These are phyloP conservation scores for Drosophila suzukii DNA, from an alignment of 1,140 invertebrate genomes.

Conservation along the genomic window DNA sequence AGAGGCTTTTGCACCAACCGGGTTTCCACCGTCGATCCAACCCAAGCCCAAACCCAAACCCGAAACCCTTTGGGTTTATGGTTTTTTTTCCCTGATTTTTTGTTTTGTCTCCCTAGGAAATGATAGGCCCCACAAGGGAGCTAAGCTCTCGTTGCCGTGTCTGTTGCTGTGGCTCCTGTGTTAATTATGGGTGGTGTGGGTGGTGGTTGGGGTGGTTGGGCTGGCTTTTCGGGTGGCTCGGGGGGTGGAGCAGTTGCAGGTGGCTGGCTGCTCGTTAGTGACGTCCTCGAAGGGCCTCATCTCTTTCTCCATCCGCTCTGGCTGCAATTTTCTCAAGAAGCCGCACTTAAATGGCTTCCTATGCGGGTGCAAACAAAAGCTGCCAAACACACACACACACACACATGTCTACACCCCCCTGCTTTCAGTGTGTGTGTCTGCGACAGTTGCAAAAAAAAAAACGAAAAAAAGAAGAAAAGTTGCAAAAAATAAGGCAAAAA, in stretches of 20 bases:
- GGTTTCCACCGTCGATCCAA: slow-evolving; percentile 46
- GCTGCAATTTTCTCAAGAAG: slow-evolving; percentile 83
- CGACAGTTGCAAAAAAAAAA: slow-evolving; percentile 63
- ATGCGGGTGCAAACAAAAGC: slow-evolving; percentile 80
- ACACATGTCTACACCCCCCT: slow-evolving; percentile 11
- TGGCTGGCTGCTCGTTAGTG: slow-evolving; percentile 61
- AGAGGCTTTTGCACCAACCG: slow-evolving; percentile 69
- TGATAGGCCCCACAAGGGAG: slow-evolving; percentile 58
- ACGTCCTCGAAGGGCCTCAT: slow-evolving; percentile 46
- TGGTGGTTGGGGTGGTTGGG: background rate
- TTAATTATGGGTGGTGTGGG: slow-evolving; percentile 66
- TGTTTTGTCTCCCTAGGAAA: slow-evolving; percentile 40
- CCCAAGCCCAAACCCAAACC: background rate
- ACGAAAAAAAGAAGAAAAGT: slow-evolving; percentile 31
- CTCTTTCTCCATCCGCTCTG: slow-evolving; percentile 37
- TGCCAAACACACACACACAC: slow-evolving; percentile 64
- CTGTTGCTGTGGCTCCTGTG: slow-evolving; percentile 50
- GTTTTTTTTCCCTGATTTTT: slow-evolving; percentile 2
- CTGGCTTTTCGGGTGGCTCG: slow-evolving; percentile 21
- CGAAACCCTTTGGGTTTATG: slow-evolving; percentile 16
- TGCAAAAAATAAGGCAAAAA: slow-evolving; percentile 69
- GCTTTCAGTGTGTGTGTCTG: slow-evolving; percentile 40
- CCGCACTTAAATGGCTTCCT: slow-evolving; percentile 84
- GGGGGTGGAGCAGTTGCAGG: background rate
- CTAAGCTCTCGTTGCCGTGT: slow-evolving; percentile 49